These are phyloP conservation scores for Malaclemys terrapin DNA, from an alignment of 2,113 vertebrate genomes.

Conservation along the genomic window DNA sequence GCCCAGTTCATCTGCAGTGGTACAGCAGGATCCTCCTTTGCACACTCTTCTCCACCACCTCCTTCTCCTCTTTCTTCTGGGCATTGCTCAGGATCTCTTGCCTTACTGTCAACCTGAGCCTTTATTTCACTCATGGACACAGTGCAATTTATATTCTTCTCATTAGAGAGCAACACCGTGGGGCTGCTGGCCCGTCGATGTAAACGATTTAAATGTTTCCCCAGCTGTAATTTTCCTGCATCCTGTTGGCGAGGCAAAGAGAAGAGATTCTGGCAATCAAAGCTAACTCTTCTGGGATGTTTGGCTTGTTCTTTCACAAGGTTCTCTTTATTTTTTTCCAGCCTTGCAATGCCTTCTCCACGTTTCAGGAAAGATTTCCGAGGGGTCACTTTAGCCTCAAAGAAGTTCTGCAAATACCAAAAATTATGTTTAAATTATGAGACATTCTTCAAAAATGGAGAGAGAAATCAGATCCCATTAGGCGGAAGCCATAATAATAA, in stretches of 20 bases:
- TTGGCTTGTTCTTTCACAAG: slow-evolving; percentile 18
- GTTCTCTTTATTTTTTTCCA: slow-evolving; percentile 53
- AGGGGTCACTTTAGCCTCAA: slow-evolving; percentile 1
- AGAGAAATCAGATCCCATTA: not conserved
- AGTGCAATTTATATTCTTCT: not conserved
- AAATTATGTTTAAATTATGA: not conserved
- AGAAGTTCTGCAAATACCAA: slow-evolving; percentile 5
- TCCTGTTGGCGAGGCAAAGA: not conserved
- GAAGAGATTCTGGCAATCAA: not conserved
- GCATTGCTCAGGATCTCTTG: not conserved
- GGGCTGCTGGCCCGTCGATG: slow-evolving; percentile 2
- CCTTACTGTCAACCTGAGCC: not conserved
- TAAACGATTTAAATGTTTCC: not conserved
- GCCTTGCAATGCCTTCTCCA: slow-evolving; percentile 39
- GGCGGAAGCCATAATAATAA: not conserved
- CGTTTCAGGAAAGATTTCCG: slow-evolving; percentile 57
- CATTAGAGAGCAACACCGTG: not conserved
- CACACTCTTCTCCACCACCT: not conserved
- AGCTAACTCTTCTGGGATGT: slow-evolving; percentile 20
- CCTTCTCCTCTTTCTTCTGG: not conserved
- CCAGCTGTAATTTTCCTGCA: not conserved
- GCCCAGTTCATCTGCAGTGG: not conserved
- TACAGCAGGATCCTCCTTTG: not conserved
- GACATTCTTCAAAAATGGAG: not conserved
- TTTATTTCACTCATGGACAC: not conserved